Base-by-base conservation (phyloP, 2,888 invertebrate species). In the Neoaliturus tenellus region DNA sequence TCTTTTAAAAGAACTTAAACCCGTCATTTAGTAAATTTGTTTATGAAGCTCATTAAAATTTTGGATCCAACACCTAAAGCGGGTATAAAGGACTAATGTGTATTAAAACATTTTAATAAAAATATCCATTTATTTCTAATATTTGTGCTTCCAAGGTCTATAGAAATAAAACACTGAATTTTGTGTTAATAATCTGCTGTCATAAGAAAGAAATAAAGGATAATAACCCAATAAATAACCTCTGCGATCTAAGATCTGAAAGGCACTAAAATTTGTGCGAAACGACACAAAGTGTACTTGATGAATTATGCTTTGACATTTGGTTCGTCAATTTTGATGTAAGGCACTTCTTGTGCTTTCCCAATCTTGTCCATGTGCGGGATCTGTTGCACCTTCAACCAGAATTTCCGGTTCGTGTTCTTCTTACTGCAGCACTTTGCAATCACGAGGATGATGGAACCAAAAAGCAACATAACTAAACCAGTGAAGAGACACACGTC, bases 321-420 rank as follows among this genome's bases (percentile, higher is more conserved):
- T 10, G 71, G 41, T 14, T 35, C 39, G 41, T 71, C 71, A 23
- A 71, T 71, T 71, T 71, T 71, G 71, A 71, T 41, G 23, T 71
- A 71, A 33, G 71, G 71, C 35, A 71, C 71, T 20, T 39, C 71
- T 17, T 71, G 71, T 4, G 71, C 39, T 17, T 71, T 71, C 71
- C 71, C 71, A 1, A 71, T 35, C 23, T 71, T 71, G 10, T 71
- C 41, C 39, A 71, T 23, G 20, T 71, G 41, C 39, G 71, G 71
- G 23, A 71, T 71, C 71, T 71, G 71, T 20, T 71, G 35, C 2
- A 71, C 41, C n/a, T 39, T 35, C 39, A 71, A 20, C 71, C 71
- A 71, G 35, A 41, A 35, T 39, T 71, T 35, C 5, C 41, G 5
- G 17, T 39, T 41, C 8, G 10, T 10, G 6, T 0, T 39, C n/a